A percentile compares a stretch with the other conserved stretches of the same genome.
phyloP scores from a whole-genome alignment of 2,888 invertebrate species.

The Metallyticus violacea region DNA sequence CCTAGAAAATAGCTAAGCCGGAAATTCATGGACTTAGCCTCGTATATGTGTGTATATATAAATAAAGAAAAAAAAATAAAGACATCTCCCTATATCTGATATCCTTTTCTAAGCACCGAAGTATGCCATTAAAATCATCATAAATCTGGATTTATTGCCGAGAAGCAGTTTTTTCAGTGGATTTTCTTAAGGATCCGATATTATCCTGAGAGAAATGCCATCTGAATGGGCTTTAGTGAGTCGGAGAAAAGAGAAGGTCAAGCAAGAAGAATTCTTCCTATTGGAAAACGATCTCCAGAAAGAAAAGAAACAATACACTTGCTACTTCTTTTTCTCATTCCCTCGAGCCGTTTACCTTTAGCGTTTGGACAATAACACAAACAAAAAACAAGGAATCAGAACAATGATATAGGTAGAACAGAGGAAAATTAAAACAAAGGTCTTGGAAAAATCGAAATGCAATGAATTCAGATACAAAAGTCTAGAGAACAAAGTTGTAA shows the following conservation, averaged over 20 bases:
- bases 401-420: neutral
- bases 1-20: no score
- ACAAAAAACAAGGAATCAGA: neutral
- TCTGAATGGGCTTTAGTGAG: neutral
- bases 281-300: neutral
- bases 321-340: neutral
- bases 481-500: neutral
- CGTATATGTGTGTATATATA: no score
- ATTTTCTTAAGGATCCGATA: neutral
- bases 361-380: neutral
- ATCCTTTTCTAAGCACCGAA: neutral
- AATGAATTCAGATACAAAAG: neutral
- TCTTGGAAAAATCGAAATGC: neutral
- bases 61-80: no score
- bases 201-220: neutral
- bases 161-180: neutral
- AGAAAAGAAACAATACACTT: neutral
- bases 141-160: neutral
- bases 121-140: neutral
- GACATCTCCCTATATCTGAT: neutral
- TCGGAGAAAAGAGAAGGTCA: neutral
- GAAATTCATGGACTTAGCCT: no score
- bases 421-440: neutral
- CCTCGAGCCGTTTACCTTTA: neutral
- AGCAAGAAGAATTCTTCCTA: neutral